A percentile compares a stretch with the other conserved stretches of the same genome.
These are phyloP conservation scores for Crenuchus spilurus DNA, from an alignment of 2,797 vertebrate genomes.

Conservation along the genomic window DNA sequence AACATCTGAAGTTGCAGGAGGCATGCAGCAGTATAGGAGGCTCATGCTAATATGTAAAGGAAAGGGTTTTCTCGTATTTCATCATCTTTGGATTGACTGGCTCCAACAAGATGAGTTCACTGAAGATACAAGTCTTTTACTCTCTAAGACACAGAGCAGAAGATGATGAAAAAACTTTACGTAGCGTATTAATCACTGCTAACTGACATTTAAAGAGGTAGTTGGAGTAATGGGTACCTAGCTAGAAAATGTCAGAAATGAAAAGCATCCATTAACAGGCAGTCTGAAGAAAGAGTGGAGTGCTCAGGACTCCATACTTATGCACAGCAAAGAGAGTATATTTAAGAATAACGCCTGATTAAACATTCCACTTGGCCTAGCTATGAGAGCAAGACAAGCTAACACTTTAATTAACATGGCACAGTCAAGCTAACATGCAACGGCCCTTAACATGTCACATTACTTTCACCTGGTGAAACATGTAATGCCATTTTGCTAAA, in stretches of 20 bases:
- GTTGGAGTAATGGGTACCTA: slow-evolving; percentile 8
- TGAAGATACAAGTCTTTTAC: not conserved
- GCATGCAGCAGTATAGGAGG: not conserved
- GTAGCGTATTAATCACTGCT: slow-evolving; percentile 25
- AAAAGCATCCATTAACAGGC: slow-evolving; percentile 23
- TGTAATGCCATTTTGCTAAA: slow-evolving; percentile 25
- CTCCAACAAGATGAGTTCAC: not conserved
- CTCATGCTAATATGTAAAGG: not conserved
- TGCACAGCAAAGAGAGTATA: slow-evolving; percentile 8
- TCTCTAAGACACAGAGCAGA: not conserved
- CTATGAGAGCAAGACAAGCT: slow-evolving; percentile 38
- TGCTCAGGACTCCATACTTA: not conserved
- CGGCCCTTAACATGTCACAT: slow-evolving; percentile 10
- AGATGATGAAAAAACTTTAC: not conserved
- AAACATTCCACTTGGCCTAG: slow-evolving; percentile 25
- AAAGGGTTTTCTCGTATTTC: not conserved
- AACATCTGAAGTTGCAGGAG: not conserved
- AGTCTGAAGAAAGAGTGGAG: not conserved
- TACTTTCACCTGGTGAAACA: slow-evolving; percentile 14
- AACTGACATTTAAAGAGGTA: slow-evolving; percentile 8
- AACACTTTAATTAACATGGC: slow-evolving; percentile 39
- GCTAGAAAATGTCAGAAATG: slow-evolving; percentile 26
- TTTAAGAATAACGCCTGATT: slow-evolving; percentile 37
- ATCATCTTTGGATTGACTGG: not conserved
- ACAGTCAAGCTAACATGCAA: slow-evolving; percentile 24